phyloP scores from a whole-genome alignment of 2,797 vertebrate genomes.

The Enteromius trimaculatus region DNA sequence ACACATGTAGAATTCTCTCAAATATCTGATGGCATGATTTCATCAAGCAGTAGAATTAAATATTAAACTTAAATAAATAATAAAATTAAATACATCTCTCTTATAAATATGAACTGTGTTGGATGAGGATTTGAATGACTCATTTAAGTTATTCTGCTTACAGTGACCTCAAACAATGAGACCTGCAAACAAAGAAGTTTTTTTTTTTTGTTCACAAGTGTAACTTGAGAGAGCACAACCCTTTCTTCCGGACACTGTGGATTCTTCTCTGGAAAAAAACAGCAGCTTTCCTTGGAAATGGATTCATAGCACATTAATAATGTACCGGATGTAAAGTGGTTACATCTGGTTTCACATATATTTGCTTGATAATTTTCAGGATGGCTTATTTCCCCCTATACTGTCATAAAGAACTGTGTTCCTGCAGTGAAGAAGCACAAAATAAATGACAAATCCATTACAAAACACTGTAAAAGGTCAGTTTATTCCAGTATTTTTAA shows the following conservation, averaged over 20 bases:
- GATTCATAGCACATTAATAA: neutral
- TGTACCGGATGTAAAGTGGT: neutral
- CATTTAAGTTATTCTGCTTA: neutral
- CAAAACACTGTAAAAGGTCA: conserved; percentile 53
- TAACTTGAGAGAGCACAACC: neutral
- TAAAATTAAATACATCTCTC: neutral
- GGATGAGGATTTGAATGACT: neutral
- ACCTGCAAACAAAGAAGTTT: neutral
- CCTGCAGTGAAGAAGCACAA: neutral
- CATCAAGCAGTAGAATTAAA: too few species aligned
- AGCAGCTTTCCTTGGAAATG: conserved; percentile 5
- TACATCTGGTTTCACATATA: neutral
- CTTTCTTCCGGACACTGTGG: neutral
- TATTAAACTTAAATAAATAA: too few species aligned
- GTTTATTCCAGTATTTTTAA: conserved; percentile 67
- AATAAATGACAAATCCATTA: neutral
- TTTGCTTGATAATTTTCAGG: neutral
- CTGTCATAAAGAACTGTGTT: neutral
- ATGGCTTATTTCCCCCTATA: neutral
- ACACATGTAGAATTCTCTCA: neutral
- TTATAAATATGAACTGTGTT: neutral
- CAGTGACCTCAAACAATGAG: neutral
- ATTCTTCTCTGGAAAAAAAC: conserved; percentile 1
- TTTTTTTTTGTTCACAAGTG: neutral
- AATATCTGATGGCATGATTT: too few species aligned